Evolutionary conservation across 2,113 vertebrate species (phyloP).

Genomic region (Datnioides undecimradiatus): DNA sequence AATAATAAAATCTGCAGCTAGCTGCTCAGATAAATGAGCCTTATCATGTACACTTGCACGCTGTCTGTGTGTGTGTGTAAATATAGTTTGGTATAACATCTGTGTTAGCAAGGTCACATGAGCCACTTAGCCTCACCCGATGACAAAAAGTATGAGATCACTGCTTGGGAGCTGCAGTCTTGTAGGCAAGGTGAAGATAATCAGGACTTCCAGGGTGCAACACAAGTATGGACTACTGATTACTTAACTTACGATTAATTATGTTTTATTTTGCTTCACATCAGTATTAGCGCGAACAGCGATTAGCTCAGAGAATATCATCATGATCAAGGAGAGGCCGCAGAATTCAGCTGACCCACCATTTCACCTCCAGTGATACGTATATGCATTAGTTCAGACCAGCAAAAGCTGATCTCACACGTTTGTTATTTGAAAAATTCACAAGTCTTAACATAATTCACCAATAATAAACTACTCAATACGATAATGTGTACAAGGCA

Average conservation of each 20-base stretch:
- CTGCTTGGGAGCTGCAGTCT: neutral
- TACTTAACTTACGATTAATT: too few species aligned
- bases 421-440: too few species aligned
- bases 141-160: neutral
- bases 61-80: neutral
- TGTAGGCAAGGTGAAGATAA: neutral
- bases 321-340: too few species aligned
- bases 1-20: conserved; percentile 30
- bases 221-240: too few species aligned
- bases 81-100: conserved; percentile 10
- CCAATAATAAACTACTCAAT: neutral
- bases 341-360: too few species aligned
- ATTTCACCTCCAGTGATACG: too few species aligned
- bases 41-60: neutral
- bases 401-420: too few species aligned
- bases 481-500: neutral
- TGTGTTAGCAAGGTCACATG: conserved; percentile 13
- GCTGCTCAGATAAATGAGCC: conserved; percentile 31
- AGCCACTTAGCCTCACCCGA: neutral
- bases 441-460: neutral
- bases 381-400: too few species aligned
- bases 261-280: neutral
- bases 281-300: neutral
- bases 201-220: neutral
- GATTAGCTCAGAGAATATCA: neutral